Base-by-base conservation (phyloP, 37 sponge, comb jelly and placozoan genomes). In the Cladorhizidae sp. region DNA sequence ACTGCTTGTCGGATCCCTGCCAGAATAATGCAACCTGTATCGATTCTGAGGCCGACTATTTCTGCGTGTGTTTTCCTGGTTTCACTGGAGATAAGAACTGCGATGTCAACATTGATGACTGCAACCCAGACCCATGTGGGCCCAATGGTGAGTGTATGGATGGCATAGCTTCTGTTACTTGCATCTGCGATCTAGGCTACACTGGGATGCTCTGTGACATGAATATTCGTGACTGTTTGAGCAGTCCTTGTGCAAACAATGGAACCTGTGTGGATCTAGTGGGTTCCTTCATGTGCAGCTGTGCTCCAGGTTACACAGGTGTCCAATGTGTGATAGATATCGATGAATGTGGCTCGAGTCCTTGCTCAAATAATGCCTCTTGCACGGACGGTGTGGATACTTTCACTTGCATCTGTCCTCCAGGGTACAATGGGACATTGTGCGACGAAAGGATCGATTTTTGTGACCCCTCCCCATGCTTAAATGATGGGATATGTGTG, bases 11-110 rank as follows among this genome's bases (percentile, higher is more conserved):
- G 8, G 58, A 73, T 51, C 73, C 76, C 0, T 90, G 90, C 37
- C 62, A 62, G 26, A 90, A 84, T 75, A 57, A 49, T 67, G 91
- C 58, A 38, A 86, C 91, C 6, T 91, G 91, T 68, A 42, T 57
- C 17, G 86, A 85, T 55, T 23, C 26, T 25, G 76, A 51, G 2
- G 75, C 62, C 11, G 40, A 26, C 22, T 79, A 51, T 75, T 52
- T 26, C 26, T 89, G 90, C 38, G 77, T 61, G 0, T 86, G 86
- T 73, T 21, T 41, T 18, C 28, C 73, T 37, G 86, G 86, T 1
- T 79, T 64, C 57, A 56, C 64, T 23, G 80, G 74, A 40, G n/a
- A n/a, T n/a, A 29, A 5, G 3, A 26, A 43, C 11, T 86, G 86
- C 33, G 23, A 37, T 3, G 43, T 42, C 1, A 33, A 70, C 26